Evolutionary conservation across 2,888 invertebrate species (phyloP).

Genomic region (Temnothorax unifasciatus): DNA sequence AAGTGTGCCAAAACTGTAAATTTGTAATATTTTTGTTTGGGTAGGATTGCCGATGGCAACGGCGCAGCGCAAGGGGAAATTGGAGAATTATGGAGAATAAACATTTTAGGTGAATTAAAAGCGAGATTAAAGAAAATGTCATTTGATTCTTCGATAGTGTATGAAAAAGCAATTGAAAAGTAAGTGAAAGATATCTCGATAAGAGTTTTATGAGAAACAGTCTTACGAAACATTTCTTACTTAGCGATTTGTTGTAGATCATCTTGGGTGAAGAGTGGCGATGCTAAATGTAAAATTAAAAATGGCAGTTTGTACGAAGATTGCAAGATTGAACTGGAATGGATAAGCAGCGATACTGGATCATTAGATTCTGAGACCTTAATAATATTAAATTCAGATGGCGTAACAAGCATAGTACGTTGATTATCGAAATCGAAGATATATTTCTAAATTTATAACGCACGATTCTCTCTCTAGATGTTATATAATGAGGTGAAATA

Average conservation of each 20-base stretch:
- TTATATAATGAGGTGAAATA: slow-evolving; percentile 6
- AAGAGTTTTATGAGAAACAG: not conserved
- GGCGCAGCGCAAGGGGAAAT: slow-evolving; percentile 89
- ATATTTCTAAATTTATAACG: slow-evolving; percentile 38
- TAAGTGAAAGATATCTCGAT: slow-evolving; percentile 69
- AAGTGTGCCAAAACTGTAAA: not conserved
- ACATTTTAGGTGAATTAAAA: slow-evolving; percentile 91
- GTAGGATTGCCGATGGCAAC: slow-evolving; percentile 87
- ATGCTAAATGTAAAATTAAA: slow-evolving; percentile 89
- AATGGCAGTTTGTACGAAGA: slow-evolving; percentile 89
- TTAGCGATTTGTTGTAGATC: slow-evolving; percentile 85
- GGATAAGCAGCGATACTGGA: slow-evolving; percentile 90
- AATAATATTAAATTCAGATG: slow-evolving; percentile 92
- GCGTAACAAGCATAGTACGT: slow-evolving; percentile 91
- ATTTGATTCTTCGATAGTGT: slow-evolving; percentile 87
- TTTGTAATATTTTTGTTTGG: slow-evolving; percentile 7
- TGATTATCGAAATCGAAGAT: slow-evolving; percentile 43
- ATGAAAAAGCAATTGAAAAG: slow-evolving; percentile 93
- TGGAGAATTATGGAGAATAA: slow-evolving; percentile 91
- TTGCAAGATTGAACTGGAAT: slow-evolving; percentile 93
- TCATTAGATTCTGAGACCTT: slow-evolving; percentile 91
- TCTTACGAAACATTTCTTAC: slow-evolving; percentile 25
- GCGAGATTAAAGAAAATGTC: slow-evolving; percentile 87
- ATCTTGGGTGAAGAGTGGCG: slow-evolving; percentile 95
- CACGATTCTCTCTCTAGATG: not conserved